These are phyloP conservation scores for Helarctos malayanus DNA, from an alignment of 2,797 vertebrate species.

Conservation along the genomic window DNA sequence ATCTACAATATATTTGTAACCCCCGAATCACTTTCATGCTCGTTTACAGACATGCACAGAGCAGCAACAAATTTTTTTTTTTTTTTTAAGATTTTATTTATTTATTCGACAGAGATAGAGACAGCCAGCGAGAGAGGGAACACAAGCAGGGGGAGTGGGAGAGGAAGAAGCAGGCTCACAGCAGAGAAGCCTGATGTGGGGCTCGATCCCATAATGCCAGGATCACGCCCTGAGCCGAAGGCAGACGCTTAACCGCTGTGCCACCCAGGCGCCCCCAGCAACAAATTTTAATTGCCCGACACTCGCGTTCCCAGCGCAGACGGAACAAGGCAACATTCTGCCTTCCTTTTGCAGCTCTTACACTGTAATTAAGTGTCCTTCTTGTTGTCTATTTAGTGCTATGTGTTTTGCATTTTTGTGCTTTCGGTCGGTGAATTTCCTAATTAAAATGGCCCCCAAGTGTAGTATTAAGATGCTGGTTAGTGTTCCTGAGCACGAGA, in stretches of 20 bases:
- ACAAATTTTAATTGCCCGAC: not conserved
- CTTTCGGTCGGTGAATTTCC: not conserved
- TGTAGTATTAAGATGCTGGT: not conserved
- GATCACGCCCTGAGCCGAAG: too few species aligned
- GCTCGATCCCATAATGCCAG: too few species aligned
- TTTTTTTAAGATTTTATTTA: too few species aligned
- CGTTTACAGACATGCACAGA: not conserved
- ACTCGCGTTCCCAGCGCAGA: not conserved
- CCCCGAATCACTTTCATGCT: not conserved
- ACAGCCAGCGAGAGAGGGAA: too few species aligned
- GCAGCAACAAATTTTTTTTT: not conserved
- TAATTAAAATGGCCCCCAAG: slow-evolving; percentile 24
- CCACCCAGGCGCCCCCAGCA: too few species aligned
- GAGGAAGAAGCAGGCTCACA: too few species aligned
- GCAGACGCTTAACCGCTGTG: too few species aligned
- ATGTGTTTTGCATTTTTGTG: not conserved
- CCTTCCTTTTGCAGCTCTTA: not conserved
- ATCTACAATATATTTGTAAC: not conserved
- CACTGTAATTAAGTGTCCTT: not conserved
- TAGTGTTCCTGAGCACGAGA: not conserved
- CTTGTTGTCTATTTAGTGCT: not conserved
- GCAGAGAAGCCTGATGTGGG: too few species aligned
- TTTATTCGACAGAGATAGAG: too few species aligned
- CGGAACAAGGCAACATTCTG: not conserved
- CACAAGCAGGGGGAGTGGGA: too few species aligned